A percentile compares a stretch with the other conserved stretches of the same genome.
Conservation (phyloP, 2,113 vertebrate species). For the Egretta garzetta region DNA sequence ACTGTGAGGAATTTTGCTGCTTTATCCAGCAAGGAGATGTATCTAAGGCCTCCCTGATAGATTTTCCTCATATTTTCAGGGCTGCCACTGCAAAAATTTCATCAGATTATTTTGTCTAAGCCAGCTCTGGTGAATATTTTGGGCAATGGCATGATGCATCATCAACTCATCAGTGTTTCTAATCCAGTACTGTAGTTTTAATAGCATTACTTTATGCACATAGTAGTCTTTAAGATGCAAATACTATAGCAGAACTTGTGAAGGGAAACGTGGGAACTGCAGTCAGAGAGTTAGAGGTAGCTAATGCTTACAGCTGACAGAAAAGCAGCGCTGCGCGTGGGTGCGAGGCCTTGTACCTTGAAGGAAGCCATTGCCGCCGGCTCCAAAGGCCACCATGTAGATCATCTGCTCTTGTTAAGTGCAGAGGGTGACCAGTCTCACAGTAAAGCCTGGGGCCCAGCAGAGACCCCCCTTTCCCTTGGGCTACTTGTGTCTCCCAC, state of each 20-base stretch:
- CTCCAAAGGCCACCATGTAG: fast-evolving
- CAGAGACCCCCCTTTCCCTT: not conserved
- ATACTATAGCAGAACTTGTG: not conserved
- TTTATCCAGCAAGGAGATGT: not conserved
- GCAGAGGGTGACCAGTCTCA: fast-evolving
- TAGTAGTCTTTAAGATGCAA: not conserved
- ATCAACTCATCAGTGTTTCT: not conserved
- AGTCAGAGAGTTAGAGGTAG: not conserved
- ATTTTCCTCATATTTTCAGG: not conserved
- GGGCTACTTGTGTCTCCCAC: not conserved
- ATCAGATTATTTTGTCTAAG: not conserved
- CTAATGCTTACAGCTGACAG: not conserved
- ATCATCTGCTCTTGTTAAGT: not conserved
- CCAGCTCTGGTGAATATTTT: not conserved
- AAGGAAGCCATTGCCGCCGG: fast-evolving
- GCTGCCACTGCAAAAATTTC: not conserved
- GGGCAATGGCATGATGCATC: not conserved
- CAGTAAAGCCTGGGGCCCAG: not conserved
- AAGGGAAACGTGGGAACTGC: not conserved
- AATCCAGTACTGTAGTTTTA: not conserved
- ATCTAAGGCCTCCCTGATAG: not conserved
- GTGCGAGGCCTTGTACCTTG: fast-evolving
- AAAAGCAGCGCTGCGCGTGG: not conserved
- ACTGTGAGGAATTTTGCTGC: not conserved
- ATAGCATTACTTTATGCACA: not conserved